These are phyloP conservation scores for Ceyx melanurus DNA, from an alignment of 2,113 vertebrate genomes.

Conservation along the genomic window DNA sequence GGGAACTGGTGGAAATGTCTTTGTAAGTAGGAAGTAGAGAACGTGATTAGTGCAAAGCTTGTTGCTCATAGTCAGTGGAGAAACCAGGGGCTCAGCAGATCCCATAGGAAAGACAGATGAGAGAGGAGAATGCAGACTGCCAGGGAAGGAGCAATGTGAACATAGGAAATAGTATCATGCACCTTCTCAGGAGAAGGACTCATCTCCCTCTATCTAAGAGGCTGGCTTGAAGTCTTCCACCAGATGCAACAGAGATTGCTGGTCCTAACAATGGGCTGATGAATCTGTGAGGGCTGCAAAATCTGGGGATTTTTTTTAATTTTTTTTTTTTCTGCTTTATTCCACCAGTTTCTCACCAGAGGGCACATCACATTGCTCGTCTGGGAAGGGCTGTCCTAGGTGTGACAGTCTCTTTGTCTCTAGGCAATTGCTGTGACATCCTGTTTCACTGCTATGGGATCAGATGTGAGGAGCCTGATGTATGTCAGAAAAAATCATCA, in stretches of 20 bases:
- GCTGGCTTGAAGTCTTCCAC: neutral
- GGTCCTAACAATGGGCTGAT: neutral
- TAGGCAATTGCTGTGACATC: neutral
- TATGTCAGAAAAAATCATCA: neutral
- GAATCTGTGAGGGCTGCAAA: neutral
- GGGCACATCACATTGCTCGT: neutral
- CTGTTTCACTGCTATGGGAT: neutral
- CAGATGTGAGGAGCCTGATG: neutral
- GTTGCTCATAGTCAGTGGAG: neutral
- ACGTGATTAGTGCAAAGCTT: neutral
- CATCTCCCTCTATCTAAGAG: neutral
- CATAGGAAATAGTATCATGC: neutral
- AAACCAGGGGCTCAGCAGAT: neutral
- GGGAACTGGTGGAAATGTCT: neutral
- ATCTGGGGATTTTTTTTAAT: neutral
- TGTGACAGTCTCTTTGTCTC: neutral
- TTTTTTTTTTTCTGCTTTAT: neutral
- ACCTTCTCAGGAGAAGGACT: neutral
- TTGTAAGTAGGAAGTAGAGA: neutral
- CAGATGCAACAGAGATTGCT: neutral
- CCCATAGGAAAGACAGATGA: neutral
- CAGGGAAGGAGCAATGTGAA: neutral
- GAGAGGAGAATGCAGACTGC: neutral
- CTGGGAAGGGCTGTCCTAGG: neutral
- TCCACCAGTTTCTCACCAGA: neutral